Evolutionary conservation across 2,113 vertebrate species (phyloP), one percentile per base, ranked within the genome.

Genomic region (Corythornis madagascariensis): DNA sequence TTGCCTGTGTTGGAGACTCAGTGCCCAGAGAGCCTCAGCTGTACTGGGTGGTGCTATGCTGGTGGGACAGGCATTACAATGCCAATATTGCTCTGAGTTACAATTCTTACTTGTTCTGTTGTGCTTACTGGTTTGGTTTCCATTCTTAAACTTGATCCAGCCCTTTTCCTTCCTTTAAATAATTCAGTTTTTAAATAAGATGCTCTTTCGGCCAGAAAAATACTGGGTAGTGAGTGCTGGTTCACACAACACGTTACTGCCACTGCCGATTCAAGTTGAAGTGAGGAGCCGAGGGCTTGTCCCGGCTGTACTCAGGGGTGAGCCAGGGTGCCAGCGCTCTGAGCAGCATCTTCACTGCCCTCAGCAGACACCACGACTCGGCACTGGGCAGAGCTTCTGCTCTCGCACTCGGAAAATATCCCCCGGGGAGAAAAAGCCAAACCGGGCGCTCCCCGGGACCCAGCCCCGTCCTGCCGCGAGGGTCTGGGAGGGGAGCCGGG

Each of bases 261-360:
- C 13, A 7, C 38, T 10, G 38, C 11, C 10, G 38, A 38, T 38
- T 38, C 10, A 19, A 11, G 47, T 11, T 8, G 7, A 22, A n/a
- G 21, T 8, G n/a, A 26, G 24, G 45, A 53, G 70, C 10, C 1
- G 29, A 50, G 66, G 1, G 26, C 24, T 1, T 9, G 66, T 18
- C n/a, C 25, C 9, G 15, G 8, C 25, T 15, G 19, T 2, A 6
- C 6, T 1, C 20, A 16, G 20, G 35, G 19, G 12, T 2, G 8
- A 70, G 56, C 33, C 3, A 11, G 25, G 66, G 15, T 38, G 6
- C 7, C 25, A 8, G 12, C 14, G 19, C 56, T 11, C 57, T 2
- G 3, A 1, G 24, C 67, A 3, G 24, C 1, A 25, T 19, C 43
- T 16, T 11, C 42, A 1, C 38, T 14, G 38, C 18, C 48, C 59